Evolutionary conservation across 2,797 vertebrate genomes (phyloP).

Genomic region (Rhadinocentrus ornatus): DNA sequence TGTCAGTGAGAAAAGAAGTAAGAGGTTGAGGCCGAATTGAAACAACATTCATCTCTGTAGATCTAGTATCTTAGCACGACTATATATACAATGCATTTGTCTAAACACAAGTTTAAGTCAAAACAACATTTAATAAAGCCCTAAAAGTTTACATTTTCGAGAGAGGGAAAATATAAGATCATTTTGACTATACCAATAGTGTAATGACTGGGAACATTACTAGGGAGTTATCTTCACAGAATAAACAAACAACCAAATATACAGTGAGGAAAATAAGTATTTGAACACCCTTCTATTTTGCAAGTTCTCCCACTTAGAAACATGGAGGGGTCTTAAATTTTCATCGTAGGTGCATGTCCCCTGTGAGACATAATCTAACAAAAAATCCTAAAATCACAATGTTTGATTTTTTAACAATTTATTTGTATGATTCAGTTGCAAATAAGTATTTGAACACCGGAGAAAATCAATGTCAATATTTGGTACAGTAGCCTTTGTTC

Average conservation of each 20-base stretch:
- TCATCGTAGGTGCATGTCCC: too few species aligned
- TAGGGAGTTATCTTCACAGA: background rate
- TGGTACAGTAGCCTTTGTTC: too few species aligned
- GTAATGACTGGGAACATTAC: background rate
- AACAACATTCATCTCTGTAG: slow-evolving; percentile 20
- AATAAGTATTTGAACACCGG: too few species aligned
- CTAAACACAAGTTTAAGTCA: slow-evolving; percentile 41
- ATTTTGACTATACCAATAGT: slow-evolving; percentile 14
- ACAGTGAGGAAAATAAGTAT: too few species aligned
- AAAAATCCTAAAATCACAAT: too few species aligned
- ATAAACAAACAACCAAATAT: background rate
- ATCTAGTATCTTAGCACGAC: slow-evolving; percentile 34
- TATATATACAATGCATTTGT: slow-evolving; percentile 53
- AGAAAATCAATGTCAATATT: too few species aligned
- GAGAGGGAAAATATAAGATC: slow-evolving; percentile 40
- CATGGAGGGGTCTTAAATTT: too few species aligned
- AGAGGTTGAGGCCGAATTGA: slow-evolving; percentile 19
- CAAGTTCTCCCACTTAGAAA: too few species aligned
- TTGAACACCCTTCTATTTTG: too few species aligned
- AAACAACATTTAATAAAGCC: slow-evolving; percentile 56
- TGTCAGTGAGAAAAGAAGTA: slow-evolving; percentile 41
- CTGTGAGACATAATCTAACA: too few species aligned
- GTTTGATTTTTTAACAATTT: too few species aligned
- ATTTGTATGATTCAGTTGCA: too few species aligned
- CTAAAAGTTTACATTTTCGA: slow-evolving; percentile 17